Percentiles rank a stretch among this genome's conserved stretches.
Conservation (phyloP, 2,113 vertebrate species). For the Centropus unirufus region DNA sequence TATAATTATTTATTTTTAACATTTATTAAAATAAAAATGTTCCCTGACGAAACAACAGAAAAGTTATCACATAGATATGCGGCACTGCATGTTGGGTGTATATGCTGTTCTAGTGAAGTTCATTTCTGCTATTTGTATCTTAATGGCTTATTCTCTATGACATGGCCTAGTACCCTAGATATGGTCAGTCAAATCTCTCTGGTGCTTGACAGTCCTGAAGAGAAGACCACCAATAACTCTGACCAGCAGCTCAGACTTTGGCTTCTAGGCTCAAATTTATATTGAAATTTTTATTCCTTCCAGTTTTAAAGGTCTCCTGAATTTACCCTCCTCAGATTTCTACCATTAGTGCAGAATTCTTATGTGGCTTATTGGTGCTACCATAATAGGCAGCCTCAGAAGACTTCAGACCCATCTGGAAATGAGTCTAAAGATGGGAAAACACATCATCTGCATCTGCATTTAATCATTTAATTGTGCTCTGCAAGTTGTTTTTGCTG, state of each 20-base stretch:
- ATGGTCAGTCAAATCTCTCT: not conserved
- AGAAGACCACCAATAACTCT: not conserved
- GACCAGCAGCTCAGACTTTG: not conserved
- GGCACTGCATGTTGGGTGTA: not conserved
- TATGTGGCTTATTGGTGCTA: not conserved
- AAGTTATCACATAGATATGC: not conserved
- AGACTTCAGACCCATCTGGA: not conserved
- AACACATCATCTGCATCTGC: not conserved
- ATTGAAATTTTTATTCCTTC: not conserved
- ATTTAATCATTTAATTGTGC: not conserved
- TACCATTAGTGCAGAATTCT: not conserved
- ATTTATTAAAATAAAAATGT: not conserved
- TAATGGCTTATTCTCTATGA: not conserved
- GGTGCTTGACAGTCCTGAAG: not conserved
- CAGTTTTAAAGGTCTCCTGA: not conserved
- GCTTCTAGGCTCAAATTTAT: not conserved
- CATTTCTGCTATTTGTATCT: not conserved
- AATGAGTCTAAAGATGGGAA: not conserved
- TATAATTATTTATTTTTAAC: not conserved
- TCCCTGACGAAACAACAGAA: not conserved
- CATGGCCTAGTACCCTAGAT: not conserved
- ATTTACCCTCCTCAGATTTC: not conserved
- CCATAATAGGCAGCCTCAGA: not conserved
- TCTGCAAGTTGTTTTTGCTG: not conserved
- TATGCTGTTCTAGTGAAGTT: fast-evolving